Percentiles rank a stretch among this genome's conserved stretches.
Evolutionary conservation across 2,797 vertebrate species (phyloP).

Genomic region (Tolypeutes matacus): DNA sequence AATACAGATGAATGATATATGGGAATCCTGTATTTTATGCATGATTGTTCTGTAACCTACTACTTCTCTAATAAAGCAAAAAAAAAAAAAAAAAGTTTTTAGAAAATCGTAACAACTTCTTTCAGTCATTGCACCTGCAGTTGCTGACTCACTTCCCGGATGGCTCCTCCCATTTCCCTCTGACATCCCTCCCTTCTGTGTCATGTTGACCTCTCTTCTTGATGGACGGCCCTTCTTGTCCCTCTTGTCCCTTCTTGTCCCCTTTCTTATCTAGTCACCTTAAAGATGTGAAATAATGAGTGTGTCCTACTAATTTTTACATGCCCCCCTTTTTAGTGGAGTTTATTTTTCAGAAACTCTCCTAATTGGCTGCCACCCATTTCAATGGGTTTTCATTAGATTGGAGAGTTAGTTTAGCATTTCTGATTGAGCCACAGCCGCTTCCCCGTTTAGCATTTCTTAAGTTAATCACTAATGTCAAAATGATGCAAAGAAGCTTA

Average conservation of each 20-base stretch:
- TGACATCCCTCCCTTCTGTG: neutral
- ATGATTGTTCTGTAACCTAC: too few species aligned
- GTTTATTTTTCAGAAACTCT: neutral
- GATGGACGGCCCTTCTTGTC: neutral
- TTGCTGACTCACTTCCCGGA: neutral
- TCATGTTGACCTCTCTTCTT: neutral
- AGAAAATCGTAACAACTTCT: neutral
- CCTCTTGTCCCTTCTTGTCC: neutral
- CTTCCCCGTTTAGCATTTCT: neutral
- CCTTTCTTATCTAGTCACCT: neutral
- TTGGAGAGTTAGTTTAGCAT: neutral
- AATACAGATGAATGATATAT: too few species aligned
- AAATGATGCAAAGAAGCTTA: neutral
- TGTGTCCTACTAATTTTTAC: neutral
- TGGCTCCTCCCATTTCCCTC: neutral
- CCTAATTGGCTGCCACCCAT: neutral
- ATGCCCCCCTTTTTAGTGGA: neutral
- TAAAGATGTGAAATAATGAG: neutral
- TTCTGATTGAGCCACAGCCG: too few species aligned
- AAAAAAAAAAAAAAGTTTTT: neutral
- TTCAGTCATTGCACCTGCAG: neutral
- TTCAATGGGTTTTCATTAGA: neutral
- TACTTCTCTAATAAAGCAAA: too few species aligned
- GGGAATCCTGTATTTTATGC: too few species aligned
- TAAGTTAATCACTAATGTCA: neutral